Evolutionary conservation across 2,113 vertebrate genomes (phyloP), one percentile per base, ranked within the genome.

Genomic region (Pycnonotus jocosus): DNA sequence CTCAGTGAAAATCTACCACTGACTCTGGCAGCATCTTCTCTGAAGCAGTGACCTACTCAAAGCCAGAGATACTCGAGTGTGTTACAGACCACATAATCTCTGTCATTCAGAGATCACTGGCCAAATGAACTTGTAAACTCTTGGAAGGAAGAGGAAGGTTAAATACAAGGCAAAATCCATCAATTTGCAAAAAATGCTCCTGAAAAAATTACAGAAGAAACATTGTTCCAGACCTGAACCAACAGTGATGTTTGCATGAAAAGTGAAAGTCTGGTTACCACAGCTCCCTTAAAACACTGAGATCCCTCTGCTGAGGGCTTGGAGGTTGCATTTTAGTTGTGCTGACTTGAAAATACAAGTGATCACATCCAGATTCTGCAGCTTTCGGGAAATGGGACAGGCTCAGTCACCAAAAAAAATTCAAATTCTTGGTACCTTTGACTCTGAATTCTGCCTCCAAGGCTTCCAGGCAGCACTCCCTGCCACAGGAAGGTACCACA

Each of bases 171-270:
- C 8, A 92, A 61, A 82, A 40, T 5, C 27, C 28, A 56, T 8
- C 15, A 31, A 25, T 48, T 60, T 61, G 18, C 35, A 22, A 58
- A 64, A 84, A 87, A 91, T 58, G 17, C 15, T 51, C 53, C 51
- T 5, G 6, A n/a, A 51, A 81, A 80, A 74, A 28, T 3, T 3
- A 35, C 10, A 9, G 47, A 65, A 79, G 38, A 69, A 80, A 28
- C 48, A 40, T 2, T 44, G 70, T 15, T 88, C 5, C 50, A 79
- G 51, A 62, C 56, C 13, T 19, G 35, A 48, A 56, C 50, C 4
- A 0, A 48, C 0, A 1, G 28, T 5, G 35, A 69, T 38, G 22
- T 31, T 14, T 61, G 22, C 7, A 40, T 24, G 10, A 31, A 45
- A 79, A 80, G 16, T 12, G 37, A 50, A 82, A 83, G 27, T 17